Conservation (phyloP, 2,797 vertebrate species). For the Oryzias dopingdopingensis region DNA sequence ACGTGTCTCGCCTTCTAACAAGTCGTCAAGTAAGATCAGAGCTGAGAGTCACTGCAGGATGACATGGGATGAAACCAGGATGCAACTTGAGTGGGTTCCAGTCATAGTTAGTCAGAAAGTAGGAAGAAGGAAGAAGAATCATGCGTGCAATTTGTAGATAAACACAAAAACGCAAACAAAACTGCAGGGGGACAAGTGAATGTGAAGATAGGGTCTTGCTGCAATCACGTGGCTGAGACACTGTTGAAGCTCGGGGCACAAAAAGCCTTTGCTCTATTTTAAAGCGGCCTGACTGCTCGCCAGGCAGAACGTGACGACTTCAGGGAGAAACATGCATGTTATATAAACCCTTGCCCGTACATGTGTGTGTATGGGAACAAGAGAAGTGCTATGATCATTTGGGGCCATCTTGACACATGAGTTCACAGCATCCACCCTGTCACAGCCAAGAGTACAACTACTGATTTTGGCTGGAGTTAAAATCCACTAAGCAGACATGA, state of each 20-base stretch:
- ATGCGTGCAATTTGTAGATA: slow-evolving; percentile 5
- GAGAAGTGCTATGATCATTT: slow-evolving; percentile 26
- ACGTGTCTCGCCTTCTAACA: slow-evolving; percentile 61
- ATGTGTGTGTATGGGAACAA: slow-evolving; percentile 4
- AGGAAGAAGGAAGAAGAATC: not conserved
- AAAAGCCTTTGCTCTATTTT: slow-evolving; percentile 60
- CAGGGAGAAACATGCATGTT: slow-evolving; percentile 59
- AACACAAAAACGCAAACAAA: not conserved
- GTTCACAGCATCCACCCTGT: slow-evolving; percentile 62
- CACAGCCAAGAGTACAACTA: slow-evolving; percentile 26
- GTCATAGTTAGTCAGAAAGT: not conserved
- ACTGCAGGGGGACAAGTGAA: not conserved
- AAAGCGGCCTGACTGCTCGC: slow-evolving; percentile 40
- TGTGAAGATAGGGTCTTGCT: slow-evolving; percentile 19
- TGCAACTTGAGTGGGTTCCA: not conserved
- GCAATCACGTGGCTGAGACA: slow-evolving; percentile 36
- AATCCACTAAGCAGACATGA: too few species aligned
- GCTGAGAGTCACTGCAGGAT: slow-evolving; percentile 27
- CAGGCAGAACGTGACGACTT: slow-evolving; percentile 57
- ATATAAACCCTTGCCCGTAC: slow-evolving; percentile 52
- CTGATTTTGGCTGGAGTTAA: not conserved
- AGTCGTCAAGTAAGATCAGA: slow-evolving; percentile 30
- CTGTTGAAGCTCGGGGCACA: slow-evolving; percentile 39
- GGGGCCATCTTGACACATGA: slow-evolving; percentile 62
- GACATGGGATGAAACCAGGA: slow-evolving; percentile 27